phyloP scores from a whole-genome alignment of 2,888 invertebrate genomes.

The Drosophila testacea region DNA sequence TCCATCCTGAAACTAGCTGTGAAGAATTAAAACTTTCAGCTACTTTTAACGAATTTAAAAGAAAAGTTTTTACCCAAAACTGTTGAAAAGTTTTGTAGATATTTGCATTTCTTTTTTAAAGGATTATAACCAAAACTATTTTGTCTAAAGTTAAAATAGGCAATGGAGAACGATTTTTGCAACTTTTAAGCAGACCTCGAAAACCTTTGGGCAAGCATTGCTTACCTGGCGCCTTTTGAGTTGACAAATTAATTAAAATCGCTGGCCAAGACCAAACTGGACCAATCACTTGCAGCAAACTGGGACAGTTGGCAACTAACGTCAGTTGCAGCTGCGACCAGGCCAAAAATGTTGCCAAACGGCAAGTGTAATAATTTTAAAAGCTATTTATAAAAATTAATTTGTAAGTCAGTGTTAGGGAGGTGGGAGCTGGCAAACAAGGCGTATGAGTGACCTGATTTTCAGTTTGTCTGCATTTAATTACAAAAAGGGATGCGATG shows the following conservation, averaged over 20 bases:
- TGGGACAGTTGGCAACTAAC: constrained; percentile 47
- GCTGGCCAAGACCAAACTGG: constrained; percentile 23
- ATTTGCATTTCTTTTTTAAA: constrained; percentile 22
- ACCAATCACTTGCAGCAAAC: constrained; percentile 48
- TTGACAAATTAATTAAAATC: constrained; percentile 67
- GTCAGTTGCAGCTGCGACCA: constrained; percentile 64
- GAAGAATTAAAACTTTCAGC: constrained; percentile 18
- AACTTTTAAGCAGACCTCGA: not conserved
- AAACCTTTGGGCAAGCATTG: constrained; percentile 4
- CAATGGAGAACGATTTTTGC: constrained; percentile 4
- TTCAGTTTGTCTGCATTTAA: constrained; percentile 72
- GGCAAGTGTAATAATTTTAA: constrained; percentile 54
- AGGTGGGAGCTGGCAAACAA: constrained; percentile 10
- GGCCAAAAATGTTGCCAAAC: constrained; percentile 33
- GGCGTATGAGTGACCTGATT: constrained; percentile 71
- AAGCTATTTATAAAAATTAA: constrained; percentile 68
- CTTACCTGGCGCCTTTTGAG: constrained; percentile 27
- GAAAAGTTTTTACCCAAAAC: constrained; percentile 29
- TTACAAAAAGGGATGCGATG: constrained; percentile 69
- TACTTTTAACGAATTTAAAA: constrained; percentile 33
- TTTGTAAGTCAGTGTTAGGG: constrained; percentile 59
- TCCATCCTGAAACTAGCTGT: constrained; percentile 2
- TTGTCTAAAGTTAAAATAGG: constrained; percentile 7
- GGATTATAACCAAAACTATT: constrained; percentile 5
- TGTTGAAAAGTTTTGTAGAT: constrained; percentile 20